Base-by-base conservation (phyloP, 2,797 vertebrate genomes). In the Premnoplex brunnescens region DNA sequence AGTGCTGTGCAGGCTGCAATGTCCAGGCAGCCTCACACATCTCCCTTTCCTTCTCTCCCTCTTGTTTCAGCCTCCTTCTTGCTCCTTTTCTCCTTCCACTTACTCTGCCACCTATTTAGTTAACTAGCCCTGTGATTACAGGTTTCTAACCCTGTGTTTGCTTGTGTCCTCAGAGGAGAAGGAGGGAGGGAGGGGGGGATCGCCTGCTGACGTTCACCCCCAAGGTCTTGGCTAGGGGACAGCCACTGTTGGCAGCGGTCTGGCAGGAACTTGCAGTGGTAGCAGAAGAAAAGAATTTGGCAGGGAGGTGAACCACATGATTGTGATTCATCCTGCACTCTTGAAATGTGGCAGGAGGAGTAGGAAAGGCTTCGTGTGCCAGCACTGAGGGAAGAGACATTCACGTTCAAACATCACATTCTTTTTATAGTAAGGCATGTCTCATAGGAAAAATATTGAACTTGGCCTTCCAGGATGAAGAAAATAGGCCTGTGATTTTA, bases 391-490 rank as follows among this genome's bases (percentile, higher is more conserved):
- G 97, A 96, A 97, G 97, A 98, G 98, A 98, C 97, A 96, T 95
- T 98, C 97, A 92, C 97, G 97, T 98, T 98, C 97, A 98, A 98
- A 98, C 98, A 98, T 98, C 97, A 97, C 97, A 97, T 98, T 98
- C 98, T 98, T 99, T 98, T 98, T 98, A 98, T 98, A 98, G 98
- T 94, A 97, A 97, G 95, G 97, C 97, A 98, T 97, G 97, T 96
- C 96, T 99, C 98, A 98, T 91, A 98, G 98, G 98, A 98, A 98
- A 98, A 98, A 98, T 98, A 98, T 98, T 98, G 97, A 98, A 98
- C 97, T 98, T 98, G 97, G 98, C 98, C 96, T 98, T 96, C 96
- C 91, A 96, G 97, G 88, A 89, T 95, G 94, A 97, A 78, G 90
- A 97, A 98, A 98, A 97, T 96, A 85, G 73, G 96, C 96, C 97